These are phyloP conservation scores for Ondatra zibethicus DNA, from an alignment of 2,113 vertebrate genomes.

Conservation along the genomic window DNA sequence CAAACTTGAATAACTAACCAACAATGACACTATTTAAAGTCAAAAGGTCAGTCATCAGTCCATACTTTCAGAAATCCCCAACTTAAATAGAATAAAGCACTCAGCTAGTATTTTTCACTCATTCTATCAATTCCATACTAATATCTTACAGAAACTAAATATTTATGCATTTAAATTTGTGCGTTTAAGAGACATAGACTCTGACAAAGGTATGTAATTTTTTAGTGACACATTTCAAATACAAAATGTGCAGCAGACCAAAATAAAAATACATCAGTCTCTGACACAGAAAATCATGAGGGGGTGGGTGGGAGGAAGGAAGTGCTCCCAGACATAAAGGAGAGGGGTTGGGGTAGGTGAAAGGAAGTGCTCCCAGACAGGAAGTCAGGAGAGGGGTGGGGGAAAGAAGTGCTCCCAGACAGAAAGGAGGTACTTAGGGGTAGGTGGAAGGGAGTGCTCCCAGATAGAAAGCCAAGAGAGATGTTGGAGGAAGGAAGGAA, in stretches of 20 bases:
- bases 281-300: neutral
- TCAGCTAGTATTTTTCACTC: neutral
- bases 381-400: neutral
- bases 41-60: constrained; percentile 32
- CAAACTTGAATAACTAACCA: constrained; percentile 50
- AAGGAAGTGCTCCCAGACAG: neutral
- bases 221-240: neutral
- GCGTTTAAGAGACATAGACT: constrained; percentile 15
- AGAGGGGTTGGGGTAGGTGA: neutral
- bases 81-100: constrained; percentile 19
- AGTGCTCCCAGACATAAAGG: neutral
- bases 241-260: neutral
- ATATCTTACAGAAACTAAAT: constrained; percentile 26
- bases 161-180: constrained; percentile 52
- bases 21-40: constrained; percentile 50
- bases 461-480: neutral
- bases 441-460: neutral
- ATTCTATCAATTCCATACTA: neutral
- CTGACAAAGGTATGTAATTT: neutral
- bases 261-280: constrained; percentile 35
- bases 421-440: too few relatives aligned
- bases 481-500: neutral
- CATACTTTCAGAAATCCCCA: constrained; percentile 50
- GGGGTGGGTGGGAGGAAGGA: neutral
- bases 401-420: neutral